A percentile compares a stretch with the other conserved stretches of the same genome.
Conservation (phyloP, 2,113 vertebrate genomes). For the Chaetorhynchus papuensis region DNA sequence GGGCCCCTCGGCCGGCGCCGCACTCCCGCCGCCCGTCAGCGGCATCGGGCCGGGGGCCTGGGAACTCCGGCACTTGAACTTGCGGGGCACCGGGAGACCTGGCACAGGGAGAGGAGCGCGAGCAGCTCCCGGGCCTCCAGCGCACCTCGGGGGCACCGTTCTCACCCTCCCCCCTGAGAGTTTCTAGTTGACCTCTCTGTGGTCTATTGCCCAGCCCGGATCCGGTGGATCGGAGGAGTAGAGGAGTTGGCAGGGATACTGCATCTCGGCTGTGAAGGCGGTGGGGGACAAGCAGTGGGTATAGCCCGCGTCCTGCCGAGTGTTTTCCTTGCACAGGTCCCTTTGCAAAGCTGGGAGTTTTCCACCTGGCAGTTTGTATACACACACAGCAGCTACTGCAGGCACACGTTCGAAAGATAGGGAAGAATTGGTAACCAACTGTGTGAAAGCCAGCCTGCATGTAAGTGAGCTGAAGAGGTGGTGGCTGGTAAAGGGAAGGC, state of each 20-base stretch:
- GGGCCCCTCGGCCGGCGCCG: background rate
- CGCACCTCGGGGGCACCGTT: background rate
- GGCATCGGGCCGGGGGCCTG: background rate
- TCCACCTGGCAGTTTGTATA: background rate
- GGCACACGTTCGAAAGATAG: background rate
- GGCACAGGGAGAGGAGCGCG: background rate
- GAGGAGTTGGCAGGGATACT: background rate
- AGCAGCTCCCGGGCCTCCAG: background rate
- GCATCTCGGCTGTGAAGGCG: background rate
- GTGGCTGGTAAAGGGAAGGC: background rate
- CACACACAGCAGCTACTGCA: background rate
- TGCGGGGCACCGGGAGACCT: background rate
- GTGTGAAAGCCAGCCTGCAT: fast-evolving
- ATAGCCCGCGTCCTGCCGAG: background rate
- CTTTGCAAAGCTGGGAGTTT: background rate
- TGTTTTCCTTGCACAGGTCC: background rate
- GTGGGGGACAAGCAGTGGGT: background rate
- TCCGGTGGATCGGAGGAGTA: background rate
- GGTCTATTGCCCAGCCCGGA: background rate
- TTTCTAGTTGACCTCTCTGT: background rate
- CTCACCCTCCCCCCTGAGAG: fast-evolving
- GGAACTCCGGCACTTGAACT: background rate
- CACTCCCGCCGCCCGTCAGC: background rate
- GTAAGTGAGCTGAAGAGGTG: background rate
- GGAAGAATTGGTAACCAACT: background rate